Conservation (phyloP, 2,797 vertebrate species). For the Thaleichthys pacificus region DNA sequence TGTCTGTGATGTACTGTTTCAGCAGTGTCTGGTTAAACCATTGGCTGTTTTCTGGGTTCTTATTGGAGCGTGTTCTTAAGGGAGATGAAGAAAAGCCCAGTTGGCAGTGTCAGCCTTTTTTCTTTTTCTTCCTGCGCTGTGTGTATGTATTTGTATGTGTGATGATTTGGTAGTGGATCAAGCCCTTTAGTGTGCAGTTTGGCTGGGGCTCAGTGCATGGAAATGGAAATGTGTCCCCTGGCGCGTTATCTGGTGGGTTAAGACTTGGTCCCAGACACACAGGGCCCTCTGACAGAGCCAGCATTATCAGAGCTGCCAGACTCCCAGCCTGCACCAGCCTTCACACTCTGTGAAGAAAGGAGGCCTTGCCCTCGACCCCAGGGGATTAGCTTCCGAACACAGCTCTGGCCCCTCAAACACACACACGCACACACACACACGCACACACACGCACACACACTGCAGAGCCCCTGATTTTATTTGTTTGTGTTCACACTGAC, state of each 20-base stretch:
- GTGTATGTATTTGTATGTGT: conserved; percentile 8
- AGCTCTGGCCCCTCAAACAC: conserved; percentile 54
- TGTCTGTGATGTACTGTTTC: background rate
- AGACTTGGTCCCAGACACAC: conserved; percentile 59
- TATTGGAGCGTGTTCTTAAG: too few species aligned
- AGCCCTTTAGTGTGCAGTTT: conserved; percentile 62
- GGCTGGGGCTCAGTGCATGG: conserved; percentile 52
- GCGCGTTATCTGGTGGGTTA: conserved; percentile 65
- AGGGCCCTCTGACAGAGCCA: conserved; percentile 48
- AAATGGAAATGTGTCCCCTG: conserved; percentile 60
- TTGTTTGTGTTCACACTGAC: conserved; percentile 23
- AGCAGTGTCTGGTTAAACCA: background rate
- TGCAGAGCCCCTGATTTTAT: conserved; percentile 38
- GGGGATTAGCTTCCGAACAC: conserved; percentile 72
- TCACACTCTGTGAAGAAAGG: conserved; percentile 58
- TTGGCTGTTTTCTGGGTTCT: too few species aligned
- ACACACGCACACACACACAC: conserved; percentile 47
- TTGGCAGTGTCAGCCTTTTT: background rate
- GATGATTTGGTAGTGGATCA: conserved; percentile 50
- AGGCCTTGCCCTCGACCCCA: conserved; percentile 58
- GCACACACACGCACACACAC: conserved; percentile 41
- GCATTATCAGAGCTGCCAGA: conserved; percentile 76
- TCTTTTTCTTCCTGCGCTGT: background rate
- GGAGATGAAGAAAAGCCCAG: background rate
- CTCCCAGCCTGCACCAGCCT: conserved; percentile 56